phyloP scores from a whole-genome alignment of 1,140 invertebrate species.

The Helicoverpa zea region DNA sequence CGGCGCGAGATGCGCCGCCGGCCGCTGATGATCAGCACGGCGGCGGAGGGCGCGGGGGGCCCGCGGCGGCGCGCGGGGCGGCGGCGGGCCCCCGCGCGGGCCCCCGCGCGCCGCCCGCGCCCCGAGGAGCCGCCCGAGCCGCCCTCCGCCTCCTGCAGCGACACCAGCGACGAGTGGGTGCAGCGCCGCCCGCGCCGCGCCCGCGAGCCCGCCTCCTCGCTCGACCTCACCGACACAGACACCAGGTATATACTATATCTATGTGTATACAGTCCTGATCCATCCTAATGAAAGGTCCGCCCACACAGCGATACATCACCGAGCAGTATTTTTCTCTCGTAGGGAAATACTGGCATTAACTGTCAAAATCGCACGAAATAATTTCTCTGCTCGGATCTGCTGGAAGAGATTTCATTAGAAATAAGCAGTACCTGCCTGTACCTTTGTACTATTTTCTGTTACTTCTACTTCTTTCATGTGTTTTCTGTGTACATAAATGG shows the following conservation, averaged over 20 bases:
- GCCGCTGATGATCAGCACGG: slow-evolving; percentile 90
- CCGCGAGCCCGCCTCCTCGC: slow-evolving; percentile 46
- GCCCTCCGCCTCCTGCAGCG: slow-evolving; percentile 82
- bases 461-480: too few relatives aligned
- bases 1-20: slow-evolving; percentile 90
- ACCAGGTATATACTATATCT: slow-evolving; percentile 42
- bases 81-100: slow-evolving; percentile 50
- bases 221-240: slow-evolving; percentile 52
- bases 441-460: too few relatives aligned
- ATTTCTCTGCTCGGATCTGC: too few relatives aligned
- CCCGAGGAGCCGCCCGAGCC: slow-evolving; percentile 47
- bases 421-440: too few relatives aligned
- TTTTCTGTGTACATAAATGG: too few relatives aligned
- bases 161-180: slow-evolving; percentile 72
- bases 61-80: slow-evolving; percentile 54
- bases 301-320: too few relatives aligned
- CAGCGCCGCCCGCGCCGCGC: slow-evolving; percentile 54
- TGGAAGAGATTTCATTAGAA: too few relatives aligned
- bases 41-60: slow-evolving; percentile 60
- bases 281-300: too few relatives aligned
- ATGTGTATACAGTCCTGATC: too few relatives aligned
- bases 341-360: too few relatives aligned
- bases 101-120: slow-evolving; percentile 50
- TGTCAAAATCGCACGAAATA: too few relatives aligned
- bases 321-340: too few relatives aligned